Evolutionary conservation across 1,140 invertebrate genomes (phyloP).

Genomic region (Drosophila tsacasi): DNA sequence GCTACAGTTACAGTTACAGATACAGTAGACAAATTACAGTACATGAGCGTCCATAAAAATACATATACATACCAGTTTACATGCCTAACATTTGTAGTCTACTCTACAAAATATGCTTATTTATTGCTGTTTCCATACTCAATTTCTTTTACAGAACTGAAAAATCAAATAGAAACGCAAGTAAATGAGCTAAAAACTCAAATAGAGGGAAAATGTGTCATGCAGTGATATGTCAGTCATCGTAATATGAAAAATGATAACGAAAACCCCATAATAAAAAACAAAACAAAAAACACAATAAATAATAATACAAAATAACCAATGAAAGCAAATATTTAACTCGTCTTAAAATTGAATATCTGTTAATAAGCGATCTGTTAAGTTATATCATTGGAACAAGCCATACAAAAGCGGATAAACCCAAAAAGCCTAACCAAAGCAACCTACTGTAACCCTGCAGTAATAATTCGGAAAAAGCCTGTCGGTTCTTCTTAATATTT

Average conservation of each 20-base stretch:
- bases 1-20: constrained; percentile 24
- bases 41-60: constrained; percentile 71
- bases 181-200: constrained; percentile 97
- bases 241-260: constrained; percentile 62
- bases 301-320: constrained; percentile 38
- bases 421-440: constrained; percentile 15
- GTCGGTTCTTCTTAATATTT: constrained; percentile 19
- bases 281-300: constrained; percentile 25
- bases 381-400: constrained; percentile 36
- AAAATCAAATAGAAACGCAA: constrained; percentile 97
- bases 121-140: constrained; percentile 85
- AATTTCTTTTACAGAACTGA: constrained; percentile 92
- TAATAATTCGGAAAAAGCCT: constrained; percentile 38
- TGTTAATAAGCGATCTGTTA: constrained; percentile 65
- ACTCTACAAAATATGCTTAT: constrained; percentile 85
- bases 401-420: constrained; percentile 14
- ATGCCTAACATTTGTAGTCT: constrained; percentile 80
- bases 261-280: constrained; percentile 35
- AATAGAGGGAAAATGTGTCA: constrained; percentile 96
- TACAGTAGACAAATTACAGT: constrained; percentile 23
- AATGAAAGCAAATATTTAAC: constrained; percentile 64
- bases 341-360: constrained; percentile 68
- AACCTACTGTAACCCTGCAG: constrained; percentile 48
- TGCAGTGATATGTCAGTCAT: constrained; percentile 90
- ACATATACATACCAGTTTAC: constrained; percentile 81